phyloP scores from a whole-genome alignment of 2,113 vertebrate genomes.

The Pterocles gutturalis region DNA sequence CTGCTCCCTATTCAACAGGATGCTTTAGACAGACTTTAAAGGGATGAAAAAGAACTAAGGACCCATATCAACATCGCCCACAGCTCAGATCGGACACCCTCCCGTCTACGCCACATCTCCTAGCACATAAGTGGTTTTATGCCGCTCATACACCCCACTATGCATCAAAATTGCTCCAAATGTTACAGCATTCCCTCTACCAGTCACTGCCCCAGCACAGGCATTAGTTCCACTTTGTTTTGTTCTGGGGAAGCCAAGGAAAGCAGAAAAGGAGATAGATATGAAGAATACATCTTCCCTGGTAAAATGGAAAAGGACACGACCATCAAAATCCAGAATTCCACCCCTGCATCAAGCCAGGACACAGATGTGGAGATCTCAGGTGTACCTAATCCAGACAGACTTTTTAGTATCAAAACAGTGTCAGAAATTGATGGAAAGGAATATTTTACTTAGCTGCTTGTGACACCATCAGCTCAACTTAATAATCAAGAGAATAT shows the following conservation, averaged over 20 bases:
- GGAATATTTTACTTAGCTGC: background rate
- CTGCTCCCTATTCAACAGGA: background rate
- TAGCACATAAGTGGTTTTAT: background rate
- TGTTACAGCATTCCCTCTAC: background rate
- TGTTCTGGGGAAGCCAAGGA: background rate
- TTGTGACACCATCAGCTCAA: slow-evolving; percentile 42
- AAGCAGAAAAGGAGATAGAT: background rate
- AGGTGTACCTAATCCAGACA: background rate
- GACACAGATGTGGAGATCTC: background rate
- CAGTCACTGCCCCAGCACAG: background rate
- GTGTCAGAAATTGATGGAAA: background rate
- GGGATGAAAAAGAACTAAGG: background rate
- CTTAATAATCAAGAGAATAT: slow-evolving; percentile 35
- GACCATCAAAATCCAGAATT: background rate
- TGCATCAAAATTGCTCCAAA: background rate
- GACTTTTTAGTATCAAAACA: background rate
- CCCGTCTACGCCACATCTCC: background rate
- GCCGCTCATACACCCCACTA: background rate
- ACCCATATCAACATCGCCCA: accelerated
- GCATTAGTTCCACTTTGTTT: background rate
- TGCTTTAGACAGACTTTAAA: background rate
- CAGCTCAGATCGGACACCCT: background rate
- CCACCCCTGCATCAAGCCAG: background rate
- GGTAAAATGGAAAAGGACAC: background rate
- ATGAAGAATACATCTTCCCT: background rate